Percentiles rank a stretch among this genome's conserved stretches.
These are phyloP conservation scores for Syrrhaptes paradoxus DNA, from an alignment of 2,113 vertebrate species.

Conservation along the genomic window DNA sequence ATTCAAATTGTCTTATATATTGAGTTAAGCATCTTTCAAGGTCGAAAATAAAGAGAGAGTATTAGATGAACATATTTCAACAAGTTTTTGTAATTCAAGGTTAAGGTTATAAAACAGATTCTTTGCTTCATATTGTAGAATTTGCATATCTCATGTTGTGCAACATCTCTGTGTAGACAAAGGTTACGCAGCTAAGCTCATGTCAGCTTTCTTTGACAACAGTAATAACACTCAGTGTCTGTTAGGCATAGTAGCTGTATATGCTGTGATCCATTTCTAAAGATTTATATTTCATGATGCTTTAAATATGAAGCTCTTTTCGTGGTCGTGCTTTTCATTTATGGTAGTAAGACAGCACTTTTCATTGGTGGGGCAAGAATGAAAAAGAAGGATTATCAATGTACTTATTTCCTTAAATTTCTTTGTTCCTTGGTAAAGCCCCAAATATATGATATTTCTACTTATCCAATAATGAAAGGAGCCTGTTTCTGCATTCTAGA, in stretches of 20 bases:
- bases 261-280: not conserved
- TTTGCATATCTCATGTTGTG: not conserved
- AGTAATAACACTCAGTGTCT: not conserved
- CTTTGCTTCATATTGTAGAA: not conserved
- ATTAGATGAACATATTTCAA: not conserved
- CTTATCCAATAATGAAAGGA: not conserved
- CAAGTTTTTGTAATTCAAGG: not conserved
- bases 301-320: not conserved
- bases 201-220: not conserved
- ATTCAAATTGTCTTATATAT: not conserved
- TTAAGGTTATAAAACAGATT: not conserved
- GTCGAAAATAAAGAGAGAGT: too few relatives aligned
- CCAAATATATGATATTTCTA: not conserved
- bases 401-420: not conserved
- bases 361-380: not conserved
- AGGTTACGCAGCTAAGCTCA: not conserved
- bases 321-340: not conserved
- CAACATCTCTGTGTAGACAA: not conserved
- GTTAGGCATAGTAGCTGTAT: not conserved
- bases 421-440: not conserved
- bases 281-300: not conserved
- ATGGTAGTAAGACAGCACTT: not conserved
- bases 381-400: not conserved
- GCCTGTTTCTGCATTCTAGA: not conserved
- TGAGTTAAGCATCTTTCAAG: not conserved